These are phyloP conservation scores for Heterodera carotae DNA, from an alignment of 1,140 invertebrate genomes.

Conservation along the genomic window DNA sequence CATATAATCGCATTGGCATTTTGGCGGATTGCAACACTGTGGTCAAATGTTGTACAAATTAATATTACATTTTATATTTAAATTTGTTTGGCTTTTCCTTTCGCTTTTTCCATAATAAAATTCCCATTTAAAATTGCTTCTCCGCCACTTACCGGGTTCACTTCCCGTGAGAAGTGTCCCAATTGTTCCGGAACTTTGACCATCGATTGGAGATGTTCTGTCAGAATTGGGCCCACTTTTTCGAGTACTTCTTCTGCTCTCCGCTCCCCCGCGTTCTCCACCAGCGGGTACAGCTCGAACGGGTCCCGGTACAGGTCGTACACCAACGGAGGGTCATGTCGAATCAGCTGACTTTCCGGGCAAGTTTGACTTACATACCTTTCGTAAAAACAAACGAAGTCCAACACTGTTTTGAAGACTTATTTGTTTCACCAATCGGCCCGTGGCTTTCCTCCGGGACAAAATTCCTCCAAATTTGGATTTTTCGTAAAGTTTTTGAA, in stretches of 20 bases:
- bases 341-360: conserved; percentile 56
- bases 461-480: conserved; percentile 56
- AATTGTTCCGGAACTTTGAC: conserved; percentile 44
- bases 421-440: conserved; percentile 52
- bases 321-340: conserved; percentile 59
- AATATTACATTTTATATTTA: not conserved
- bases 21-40: conserved; percentile 55
- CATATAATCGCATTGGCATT: conserved; percentile 53
- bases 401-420: no score
- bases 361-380: conserved; percentile 64
- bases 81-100: not conserved
- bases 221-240: conserved; percentile 32
- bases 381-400: not conserved
- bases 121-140: no score
- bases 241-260: conserved; percentile 5
- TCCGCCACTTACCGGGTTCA: conserved; percentile 30
- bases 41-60: no score
- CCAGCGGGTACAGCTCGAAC: conserved; percentile 56
- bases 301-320: conserved; percentile 58
- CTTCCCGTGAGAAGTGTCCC: conserved; percentile 24
- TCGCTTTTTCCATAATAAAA: not conserved
- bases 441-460: conserved; percentile 51
- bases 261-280: conserved; percentile 11
- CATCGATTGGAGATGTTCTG: conserved; percentile 39
- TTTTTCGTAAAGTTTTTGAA: conserved; percentile 58